Percentiles rank a stretch among this genome's conserved stretches.
Conservation (phyloP, 2,797 vertebrate genomes). For the Hybognathus amarus region DNA sequence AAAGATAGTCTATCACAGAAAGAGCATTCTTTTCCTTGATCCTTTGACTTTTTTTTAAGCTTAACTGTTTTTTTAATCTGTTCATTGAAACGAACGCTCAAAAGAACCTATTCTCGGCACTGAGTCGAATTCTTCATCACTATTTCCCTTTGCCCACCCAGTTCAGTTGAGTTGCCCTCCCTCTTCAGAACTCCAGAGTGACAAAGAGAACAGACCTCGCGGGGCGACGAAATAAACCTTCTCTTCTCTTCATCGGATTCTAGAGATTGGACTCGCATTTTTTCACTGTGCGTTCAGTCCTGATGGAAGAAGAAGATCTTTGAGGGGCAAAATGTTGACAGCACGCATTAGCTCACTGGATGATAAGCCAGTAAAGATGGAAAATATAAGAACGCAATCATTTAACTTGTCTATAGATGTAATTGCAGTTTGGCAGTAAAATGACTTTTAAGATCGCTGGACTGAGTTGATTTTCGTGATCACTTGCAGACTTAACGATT, state of each 20-base stretch:
- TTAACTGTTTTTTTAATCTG: neutral
- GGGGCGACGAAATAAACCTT: conserved; percentile 13
- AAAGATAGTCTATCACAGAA: no score
- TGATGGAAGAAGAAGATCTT: neutral
- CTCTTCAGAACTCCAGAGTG: conserved; percentile 26
- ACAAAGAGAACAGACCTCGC: conserved; percentile 3
- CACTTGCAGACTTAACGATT: neutral
- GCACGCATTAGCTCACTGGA: neutral
- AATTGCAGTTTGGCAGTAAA: neutral
- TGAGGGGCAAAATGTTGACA: neutral
- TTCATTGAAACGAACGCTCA: neutral
- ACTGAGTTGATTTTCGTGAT: neutral
- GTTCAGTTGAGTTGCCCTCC: conserved; percentile 22
- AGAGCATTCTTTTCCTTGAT: neutral
- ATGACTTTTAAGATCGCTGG: neutral
- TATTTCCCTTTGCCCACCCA: conserved; percentile 15
- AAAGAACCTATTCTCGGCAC: conserved; percentile 11
- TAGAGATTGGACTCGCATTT: neutral
- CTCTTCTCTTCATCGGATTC: neutral
- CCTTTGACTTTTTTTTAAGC: neutral
- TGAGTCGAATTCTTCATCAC: neutral
- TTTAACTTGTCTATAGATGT: neutral
- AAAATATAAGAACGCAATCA: neutral
- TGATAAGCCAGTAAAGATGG: neutral
- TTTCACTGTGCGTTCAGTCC: neutral